phyloP scores from a whole-genome alignment of 92 coral and sea anemone species.

The Hydrozoanthus gracilis region DNA sequence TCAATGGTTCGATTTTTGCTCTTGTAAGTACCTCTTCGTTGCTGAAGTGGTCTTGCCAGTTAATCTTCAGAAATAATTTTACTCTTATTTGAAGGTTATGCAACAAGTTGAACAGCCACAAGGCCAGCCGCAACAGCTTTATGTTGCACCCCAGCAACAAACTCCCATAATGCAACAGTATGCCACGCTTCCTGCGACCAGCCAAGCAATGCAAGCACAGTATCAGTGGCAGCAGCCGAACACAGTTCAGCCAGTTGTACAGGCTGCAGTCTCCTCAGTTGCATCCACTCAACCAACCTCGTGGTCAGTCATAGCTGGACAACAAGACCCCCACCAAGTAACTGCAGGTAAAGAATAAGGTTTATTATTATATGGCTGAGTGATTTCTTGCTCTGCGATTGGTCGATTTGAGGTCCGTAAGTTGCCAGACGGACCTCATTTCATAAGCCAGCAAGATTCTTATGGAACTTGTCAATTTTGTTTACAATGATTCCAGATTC shows the following conservation, averaged over 20 bases:
- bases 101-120: slow-evolving; percentile 36
- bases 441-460: no score
- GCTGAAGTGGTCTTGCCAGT: no score
- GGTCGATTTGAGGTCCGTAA: no score
- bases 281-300: slow-evolving; percentile 61
- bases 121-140: slow-evolving; percentile 27
- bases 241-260: slow-evolving; percentile 41
- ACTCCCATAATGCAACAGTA: slow-evolving; percentile 34
- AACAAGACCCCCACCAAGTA: slow-evolving; percentile 34
- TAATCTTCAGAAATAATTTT: background rate
- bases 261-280: slow-evolving; percentile 32
- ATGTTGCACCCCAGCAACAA: slow-evolving; percentile 26
- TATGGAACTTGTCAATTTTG: no score
- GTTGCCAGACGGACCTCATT: no score
- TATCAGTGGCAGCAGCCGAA: slow-evolving; percentile 44
- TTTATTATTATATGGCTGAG: background rate
- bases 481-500: no score
- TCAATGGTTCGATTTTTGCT: no score
- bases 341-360: slow-evolving; percentile 26
- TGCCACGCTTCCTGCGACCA: slow-evolving; percentile 14
- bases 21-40: no score
- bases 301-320: slow-evolving; percentile 44
- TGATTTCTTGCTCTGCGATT: no score
- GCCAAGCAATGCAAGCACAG: slow-evolving; percentile 34
- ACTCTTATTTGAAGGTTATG: background rate